phyloP scores from a whole-genome alignment of 2,113 vertebrate species.

The Osmerus eperlanus region DNA sequence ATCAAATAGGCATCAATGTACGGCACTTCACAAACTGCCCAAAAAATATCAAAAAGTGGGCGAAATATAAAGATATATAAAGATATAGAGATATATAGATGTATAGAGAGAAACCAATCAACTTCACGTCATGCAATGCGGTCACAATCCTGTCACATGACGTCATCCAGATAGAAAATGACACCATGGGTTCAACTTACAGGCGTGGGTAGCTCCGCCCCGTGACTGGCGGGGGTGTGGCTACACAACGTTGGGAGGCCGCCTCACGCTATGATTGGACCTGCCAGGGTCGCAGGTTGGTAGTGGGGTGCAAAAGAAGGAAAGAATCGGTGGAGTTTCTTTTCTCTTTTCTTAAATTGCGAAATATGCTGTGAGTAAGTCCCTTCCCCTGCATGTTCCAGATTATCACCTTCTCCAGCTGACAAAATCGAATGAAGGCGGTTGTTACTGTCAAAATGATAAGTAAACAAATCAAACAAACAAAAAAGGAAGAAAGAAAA shows the following conservation, averaged over 20 bases:
- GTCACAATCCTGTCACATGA: slow-evolving; percentile 80
- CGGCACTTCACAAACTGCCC: slow-evolving; percentile 75
- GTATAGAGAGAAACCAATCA: slow-evolving; percentile 60
- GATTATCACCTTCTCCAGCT: slow-evolving; percentile 39
- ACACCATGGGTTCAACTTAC: slow-evolving; percentile 82
- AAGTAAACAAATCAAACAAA: slow-evolving; percentile 10
- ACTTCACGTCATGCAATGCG: slow-evolving; percentile 80
- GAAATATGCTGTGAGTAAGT: slow-evolving; percentile 58
- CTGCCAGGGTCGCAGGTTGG: slow-evolving; percentile 74
- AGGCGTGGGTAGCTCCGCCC: slow-evolving; percentile 71
- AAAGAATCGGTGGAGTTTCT: slow-evolving; percentile 71
- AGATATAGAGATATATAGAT: slow-evolving; percentile 45
- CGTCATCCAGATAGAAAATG: slow-evolving; percentile 76
- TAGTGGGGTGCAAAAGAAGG: slow-evolving; percentile 71
- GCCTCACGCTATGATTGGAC: slow-evolving; percentile 77
- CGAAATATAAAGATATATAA: slow-evolving; percentile 27
- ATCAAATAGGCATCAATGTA: slow-evolving; percentile 64
- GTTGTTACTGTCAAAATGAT: slow-evolving; percentile 51
- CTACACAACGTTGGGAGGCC: slow-evolving; percentile 75
- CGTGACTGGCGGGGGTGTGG: slow-evolving; percentile 68
- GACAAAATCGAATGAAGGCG: slow-evolving; percentile 36
- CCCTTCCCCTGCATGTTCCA: slow-evolving; percentile 44
- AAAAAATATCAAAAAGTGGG: slow-evolving; percentile 57
- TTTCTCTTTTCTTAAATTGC: slow-evolving; percentile 51
- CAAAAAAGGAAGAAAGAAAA: slow-evolving; percentile 24